phyloP scores from a whole-genome alignment of 2,888 invertebrate species.

The Pheosia tremula region DNA sequence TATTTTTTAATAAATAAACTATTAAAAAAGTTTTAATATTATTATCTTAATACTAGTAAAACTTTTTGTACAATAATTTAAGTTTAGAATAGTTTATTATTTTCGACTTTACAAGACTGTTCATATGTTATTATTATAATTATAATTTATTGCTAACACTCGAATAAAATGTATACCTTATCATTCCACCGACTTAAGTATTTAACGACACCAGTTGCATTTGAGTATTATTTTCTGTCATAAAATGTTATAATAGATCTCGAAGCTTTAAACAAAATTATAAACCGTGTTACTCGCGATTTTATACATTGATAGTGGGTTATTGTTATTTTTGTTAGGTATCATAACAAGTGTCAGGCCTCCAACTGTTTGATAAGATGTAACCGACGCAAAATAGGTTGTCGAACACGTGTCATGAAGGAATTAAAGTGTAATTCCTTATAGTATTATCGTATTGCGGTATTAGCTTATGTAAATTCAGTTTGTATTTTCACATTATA shows the following conservation, averaged over 20 bases:
- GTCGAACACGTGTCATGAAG: conserved; percentile 24
- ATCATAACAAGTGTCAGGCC: conserved; percentile 17
- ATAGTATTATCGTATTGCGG: conserved; percentile 62
- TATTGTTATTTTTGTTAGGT: conserved; percentile 38
- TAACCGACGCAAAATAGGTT: conserved; percentile 13
- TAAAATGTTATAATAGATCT: conserved; percentile 50
- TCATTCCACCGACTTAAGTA: conserved; percentile 81
- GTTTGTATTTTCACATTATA: conserved; percentile 75
- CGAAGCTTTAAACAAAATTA: conserved; percentile 59
- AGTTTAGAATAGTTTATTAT: conserved; percentile 58
- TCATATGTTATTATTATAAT: conserved; percentile 63
- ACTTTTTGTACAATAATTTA: conserved; percentile 58
- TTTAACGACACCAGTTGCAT: conserved; percentile 68
- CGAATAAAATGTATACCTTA: conserved; percentile 62
- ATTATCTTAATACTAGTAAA: conserved; percentile 51
- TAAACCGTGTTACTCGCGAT: conserved; percentile 42
- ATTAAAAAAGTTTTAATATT: conserved; percentile 41
- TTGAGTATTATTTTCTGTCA: conserved; percentile 68
- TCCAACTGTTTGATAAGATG: neutral
- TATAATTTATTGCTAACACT: conserved; percentile 65
- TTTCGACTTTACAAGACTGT: conserved; percentile 78
- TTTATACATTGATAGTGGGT: conserved; percentile 36
- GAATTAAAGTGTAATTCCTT: conserved; percentile 30
- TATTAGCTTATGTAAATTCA: conserved; percentile 69
- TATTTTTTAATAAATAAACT: conserved; percentile 52